Conservation (phyloP, 2,113 vertebrate genomes). For the Strigops habroptila region DNA sequence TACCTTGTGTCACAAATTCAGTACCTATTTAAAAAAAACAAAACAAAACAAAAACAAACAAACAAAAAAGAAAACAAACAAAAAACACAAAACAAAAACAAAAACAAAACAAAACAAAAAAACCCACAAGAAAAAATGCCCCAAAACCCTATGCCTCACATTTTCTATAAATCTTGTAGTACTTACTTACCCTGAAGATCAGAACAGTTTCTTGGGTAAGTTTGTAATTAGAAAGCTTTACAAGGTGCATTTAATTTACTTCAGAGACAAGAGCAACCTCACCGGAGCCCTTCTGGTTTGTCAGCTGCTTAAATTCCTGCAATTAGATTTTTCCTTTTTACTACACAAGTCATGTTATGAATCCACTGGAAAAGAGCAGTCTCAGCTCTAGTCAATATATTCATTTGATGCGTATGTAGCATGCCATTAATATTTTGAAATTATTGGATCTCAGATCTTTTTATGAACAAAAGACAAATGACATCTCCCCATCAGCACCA, state of each 20-base stretch:
- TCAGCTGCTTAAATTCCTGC: not conserved
- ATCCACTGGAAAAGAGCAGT: not conserved
- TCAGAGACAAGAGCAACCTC: not conserved
- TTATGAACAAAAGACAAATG: slow-evolving; percentile 18
- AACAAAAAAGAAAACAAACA: rapidly evolving
- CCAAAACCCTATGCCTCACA: not conserved
- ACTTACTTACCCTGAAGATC: not conserved
- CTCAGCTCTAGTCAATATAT: not conserved
- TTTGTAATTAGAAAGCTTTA: not conserved
- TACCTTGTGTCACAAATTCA: not conserved
- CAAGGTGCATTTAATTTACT: not conserved
- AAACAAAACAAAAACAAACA: not conserved
- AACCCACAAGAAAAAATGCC: not conserved
- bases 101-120: not conserved
- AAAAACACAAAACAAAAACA: too few species aligned
- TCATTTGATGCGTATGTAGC: not conserved
- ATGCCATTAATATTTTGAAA: slow-evolving; percentile 16
- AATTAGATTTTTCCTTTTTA: not conserved
- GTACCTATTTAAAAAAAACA: not conserved
- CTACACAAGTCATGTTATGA: not conserved
- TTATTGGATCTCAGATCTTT: not conserved
- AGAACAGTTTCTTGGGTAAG: not conserved
- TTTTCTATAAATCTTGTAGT: not conserved
- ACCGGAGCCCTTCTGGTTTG: not conserved
- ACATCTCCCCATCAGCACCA: not conserved